Evolutionary conservation across 2,797 vertebrate species (phyloP).

Genomic region (Cheirogaleus major): DNA sequence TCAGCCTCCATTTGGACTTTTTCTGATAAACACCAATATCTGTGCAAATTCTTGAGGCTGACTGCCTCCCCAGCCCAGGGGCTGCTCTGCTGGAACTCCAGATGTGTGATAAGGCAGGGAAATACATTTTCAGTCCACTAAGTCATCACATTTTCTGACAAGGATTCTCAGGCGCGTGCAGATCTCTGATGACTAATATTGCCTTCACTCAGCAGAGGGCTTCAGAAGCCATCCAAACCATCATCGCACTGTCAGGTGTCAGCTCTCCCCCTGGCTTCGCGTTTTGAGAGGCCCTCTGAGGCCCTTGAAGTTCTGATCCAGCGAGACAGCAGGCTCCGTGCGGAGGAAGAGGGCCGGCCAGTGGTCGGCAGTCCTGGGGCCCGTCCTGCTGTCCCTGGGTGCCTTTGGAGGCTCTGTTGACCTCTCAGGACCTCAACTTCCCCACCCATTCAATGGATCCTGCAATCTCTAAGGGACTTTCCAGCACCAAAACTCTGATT

Average conservation of each 20-base stretch:
- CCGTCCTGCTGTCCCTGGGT: not conserved
- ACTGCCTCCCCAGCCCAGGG: slow-evolving; percentile 68
- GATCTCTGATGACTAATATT: slow-evolving; percentile 77
- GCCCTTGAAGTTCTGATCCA: not conserved
- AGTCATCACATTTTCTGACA: slow-evolving; percentile 78
- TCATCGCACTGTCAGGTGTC: slow-evolving; percentile 60
- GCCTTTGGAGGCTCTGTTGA: not conserved
- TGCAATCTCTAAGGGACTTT: not conserved
- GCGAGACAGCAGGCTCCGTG: not conserved
- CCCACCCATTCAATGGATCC: not conserved
- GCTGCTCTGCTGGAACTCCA: slow-evolving; percentile 69
- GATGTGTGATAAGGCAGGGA: slow-evolving; percentile 76
- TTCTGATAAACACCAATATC: slow-evolving; percentile 83
- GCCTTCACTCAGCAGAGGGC: slow-evolving; percentile 74
- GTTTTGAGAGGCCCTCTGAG: not conserved
- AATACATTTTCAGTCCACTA: slow-evolving; percentile 80
- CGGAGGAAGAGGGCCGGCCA: fast-evolving
- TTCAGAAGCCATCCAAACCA: slow-evolving; percentile 65
- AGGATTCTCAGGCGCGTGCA: slow-evolving; percentile 69
- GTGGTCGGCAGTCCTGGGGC: fast-evolving
- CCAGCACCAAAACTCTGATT: not conserved
- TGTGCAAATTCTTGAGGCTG: slow-evolving; percentile 79
- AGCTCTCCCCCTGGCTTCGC: not conserved
- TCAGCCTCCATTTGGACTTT: slow-evolving; percentile 78
- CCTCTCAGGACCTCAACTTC: not conserved